Base-by-base conservation (phyloP, 2,113 vertebrate species). In the Phoenicopterus ruber region DNA sequence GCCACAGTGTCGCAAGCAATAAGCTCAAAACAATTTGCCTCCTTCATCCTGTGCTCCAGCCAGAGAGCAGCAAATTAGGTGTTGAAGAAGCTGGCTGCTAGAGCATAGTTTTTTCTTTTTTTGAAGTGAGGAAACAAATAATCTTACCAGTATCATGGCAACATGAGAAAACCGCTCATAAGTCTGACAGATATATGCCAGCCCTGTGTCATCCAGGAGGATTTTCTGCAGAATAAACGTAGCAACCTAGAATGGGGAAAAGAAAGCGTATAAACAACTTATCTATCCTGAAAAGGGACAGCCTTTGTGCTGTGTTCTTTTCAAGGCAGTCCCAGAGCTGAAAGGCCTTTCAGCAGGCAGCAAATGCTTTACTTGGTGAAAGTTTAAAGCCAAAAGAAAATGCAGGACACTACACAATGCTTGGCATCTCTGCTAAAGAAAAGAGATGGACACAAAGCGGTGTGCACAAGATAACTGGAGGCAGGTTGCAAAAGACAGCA, bases 201-300 rank as follows among this genome's bases (percentile, higher is more conserved):
- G 97, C 15, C 99, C 99, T 57, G 99, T 99, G 98, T 99, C 99
- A 96, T 99, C 99, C 97, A 99, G 90, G 52, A 99, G 98, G 71
- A 99, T 99, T 98, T 99, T 99, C 98, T 99, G 99, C 62, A 99
- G 98, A 96, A 99, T 99, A 96, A 99, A 99, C 0, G 99, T 99
- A 86, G 99, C 99, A 98, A 99, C 99, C 99, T 99, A 80, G 65
- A 98, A 90, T 7, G n/a, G 44, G 69, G n/a, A 42, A 79, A 70
- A 74, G 11, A 36, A 82, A 77, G 22, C 1, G 0, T 6, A 34
- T 80, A 28, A 94, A 65, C 55, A 88, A 67, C 55, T 59, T 38
- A 36, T 7, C 61, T 52, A 9, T 15, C 24, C 46, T 76, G 38
- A 72, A 81, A 84, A 72, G 40, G n/a, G 67, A 78, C 24, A 81